Conservation (phyloP, 2,888 invertebrate genomes). For the Coleophora deauratella region DNA sequence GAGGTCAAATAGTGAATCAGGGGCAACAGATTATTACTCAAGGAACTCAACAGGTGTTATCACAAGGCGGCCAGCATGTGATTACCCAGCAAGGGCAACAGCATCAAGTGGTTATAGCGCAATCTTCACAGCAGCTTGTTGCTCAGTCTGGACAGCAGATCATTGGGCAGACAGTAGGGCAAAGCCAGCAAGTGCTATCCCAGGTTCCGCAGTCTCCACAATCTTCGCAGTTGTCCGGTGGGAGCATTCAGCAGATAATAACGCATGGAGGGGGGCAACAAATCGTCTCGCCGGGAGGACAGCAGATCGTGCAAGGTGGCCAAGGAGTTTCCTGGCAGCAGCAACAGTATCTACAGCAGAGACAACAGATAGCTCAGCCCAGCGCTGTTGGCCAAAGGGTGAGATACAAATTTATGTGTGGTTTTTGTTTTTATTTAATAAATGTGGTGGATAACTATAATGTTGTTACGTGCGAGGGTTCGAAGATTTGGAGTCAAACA, state of each 20-base stretch:
- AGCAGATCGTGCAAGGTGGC: conserved; percentile 59
- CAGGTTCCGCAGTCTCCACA: conserved; percentile 63
- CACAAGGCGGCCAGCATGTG: conserved; percentile 66
- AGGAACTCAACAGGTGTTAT: conserved; percentile 57
- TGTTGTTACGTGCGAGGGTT: too few relatives aligned
- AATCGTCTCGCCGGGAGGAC: conserved; percentile 61
- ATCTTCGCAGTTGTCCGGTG: conserved; percentile 43
- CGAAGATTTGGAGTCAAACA: too few relatives aligned
- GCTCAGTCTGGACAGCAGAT: conserved; percentile 64
- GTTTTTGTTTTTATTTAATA: too few relatives aligned
- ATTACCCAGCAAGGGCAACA: conserved; percentile 64
- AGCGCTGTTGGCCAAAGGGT: conserved; percentile 68
- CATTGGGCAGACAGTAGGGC: conserved; percentile 54
- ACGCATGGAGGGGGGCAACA: conserved; percentile 66
- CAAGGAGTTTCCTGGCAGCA: conserved; percentile 68
- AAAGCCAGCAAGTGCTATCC: conserved; percentile 55
- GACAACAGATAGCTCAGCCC: conserved; percentile 69
- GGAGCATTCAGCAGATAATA: conserved; percentile 68
- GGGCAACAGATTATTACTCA: conserved; percentile 61
- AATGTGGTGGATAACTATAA: too few relatives aligned
- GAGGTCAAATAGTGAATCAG: conserved; percentile 61
- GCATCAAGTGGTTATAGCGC: conserved; percentile 65
- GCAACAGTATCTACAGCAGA: conserved; percentile 64
- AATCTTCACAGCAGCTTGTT: conserved; percentile 66
- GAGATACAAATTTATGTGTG: conserved; percentile 23